A percentile compares a stretch with the other conserved stretches of the same genome.
Evolutionary conservation across 2,797 vertebrate species (phyloP).

Genomic region (Nothura maculosa): DNA sequence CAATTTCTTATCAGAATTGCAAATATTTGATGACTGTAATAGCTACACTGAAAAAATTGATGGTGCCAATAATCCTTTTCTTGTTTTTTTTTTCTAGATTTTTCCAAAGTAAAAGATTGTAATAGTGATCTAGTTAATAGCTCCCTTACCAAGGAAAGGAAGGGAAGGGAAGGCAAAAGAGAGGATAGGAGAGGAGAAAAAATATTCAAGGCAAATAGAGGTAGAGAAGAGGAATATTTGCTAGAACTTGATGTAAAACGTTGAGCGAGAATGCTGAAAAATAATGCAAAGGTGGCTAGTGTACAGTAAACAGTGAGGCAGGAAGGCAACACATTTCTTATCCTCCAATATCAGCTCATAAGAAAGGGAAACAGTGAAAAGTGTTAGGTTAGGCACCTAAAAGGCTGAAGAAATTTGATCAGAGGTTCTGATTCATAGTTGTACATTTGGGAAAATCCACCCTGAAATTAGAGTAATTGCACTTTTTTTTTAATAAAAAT

Average conservation of each 20-base stretch:
- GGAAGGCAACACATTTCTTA: background rate
- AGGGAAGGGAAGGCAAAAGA: accelerated
- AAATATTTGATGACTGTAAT: conserved; percentile 45
- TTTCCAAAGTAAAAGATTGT: conserved; percentile 7
- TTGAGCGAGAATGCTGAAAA: background rate
- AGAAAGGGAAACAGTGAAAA: background rate
- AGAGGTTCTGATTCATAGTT: background rate
- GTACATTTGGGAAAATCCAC: background rate
- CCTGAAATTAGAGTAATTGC: background rate
- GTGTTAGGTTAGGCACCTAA: background rate
- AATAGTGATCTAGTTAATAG: background rate
- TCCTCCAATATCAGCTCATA: background rate
- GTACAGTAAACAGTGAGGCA: background rate
- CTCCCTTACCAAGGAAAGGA: accelerated
- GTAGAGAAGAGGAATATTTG: background rate
- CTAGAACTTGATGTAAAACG: background rate
- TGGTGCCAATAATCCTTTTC: conserved; percentile 11
- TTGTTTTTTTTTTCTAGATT: background rate
- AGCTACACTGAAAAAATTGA: background rate
- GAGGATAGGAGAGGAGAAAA: accelerated
- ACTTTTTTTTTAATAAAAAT: background rate
- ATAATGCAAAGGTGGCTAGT: background rate
- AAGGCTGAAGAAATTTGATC: background rate
- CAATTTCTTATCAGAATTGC: conserved; percentile 41
- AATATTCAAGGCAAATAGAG: background rate